Percentiles rank a stretch among this genome's conserved stretches.
Evolutionary conservation across 1,140 invertebrate genomes (phyloP).

Genomic region (Brachystomella parvula): DNA sequence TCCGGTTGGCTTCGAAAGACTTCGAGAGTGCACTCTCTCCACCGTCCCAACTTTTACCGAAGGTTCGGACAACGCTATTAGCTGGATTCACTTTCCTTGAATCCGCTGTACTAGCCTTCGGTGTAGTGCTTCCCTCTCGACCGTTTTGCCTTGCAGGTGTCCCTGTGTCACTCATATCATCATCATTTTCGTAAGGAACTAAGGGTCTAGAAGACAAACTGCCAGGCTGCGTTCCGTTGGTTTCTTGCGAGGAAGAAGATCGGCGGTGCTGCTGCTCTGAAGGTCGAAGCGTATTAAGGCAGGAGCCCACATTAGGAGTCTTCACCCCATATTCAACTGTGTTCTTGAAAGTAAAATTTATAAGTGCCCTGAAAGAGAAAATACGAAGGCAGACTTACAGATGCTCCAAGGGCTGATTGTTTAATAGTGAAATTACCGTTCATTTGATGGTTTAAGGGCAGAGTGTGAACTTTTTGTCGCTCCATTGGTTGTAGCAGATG

Average conservation of each 20-base stretch:
- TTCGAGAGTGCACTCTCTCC: conserved; percentile 14
- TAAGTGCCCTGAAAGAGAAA: neutral
- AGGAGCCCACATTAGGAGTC: neutral
- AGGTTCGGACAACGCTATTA: neutral
- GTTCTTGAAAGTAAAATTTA: neutral
- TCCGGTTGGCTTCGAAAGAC: conserved; percentile 13
- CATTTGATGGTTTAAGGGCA: neutral
- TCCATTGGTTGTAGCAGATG: neutral
- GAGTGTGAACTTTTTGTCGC: neutral
- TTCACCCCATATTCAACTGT: neutral
- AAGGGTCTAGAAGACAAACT: neutral
- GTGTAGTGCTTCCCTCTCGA: conserved; percentile 1
- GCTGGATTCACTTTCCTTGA: neutral
- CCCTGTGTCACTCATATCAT: neutral
- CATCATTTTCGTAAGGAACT: conserved; percentile 10
- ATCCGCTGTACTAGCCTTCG: neutral
- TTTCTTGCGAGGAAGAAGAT: neutral
- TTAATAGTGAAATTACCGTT: neutral
- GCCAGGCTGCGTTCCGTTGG: neutral
- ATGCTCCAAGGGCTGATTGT: neutral
- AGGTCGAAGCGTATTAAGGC: neutral
- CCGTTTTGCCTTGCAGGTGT: neutral
- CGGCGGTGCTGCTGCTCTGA: neutral
- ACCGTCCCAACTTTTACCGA: conserved; percentile 13
- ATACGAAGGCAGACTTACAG: neutral